Evolutionary conservation across 2,113 vertebrate genomes (phyloP).

Genomic region (Ophthalmolycus amberensis): DNA sequence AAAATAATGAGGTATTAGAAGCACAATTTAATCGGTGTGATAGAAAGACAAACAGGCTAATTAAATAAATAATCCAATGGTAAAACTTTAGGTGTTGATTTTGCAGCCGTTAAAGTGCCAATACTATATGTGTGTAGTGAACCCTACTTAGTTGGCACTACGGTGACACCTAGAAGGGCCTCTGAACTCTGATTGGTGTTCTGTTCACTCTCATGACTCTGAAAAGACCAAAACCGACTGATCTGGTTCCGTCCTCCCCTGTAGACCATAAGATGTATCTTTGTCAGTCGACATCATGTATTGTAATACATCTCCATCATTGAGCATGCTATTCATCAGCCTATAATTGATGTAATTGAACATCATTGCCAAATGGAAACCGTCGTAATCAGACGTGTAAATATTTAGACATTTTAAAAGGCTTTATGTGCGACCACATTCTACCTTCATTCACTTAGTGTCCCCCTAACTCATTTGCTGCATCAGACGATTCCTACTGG

Average conservation of each 20-base stretch:
- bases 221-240: not conserved
- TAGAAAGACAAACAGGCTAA: slow-evolving; percentile 14
- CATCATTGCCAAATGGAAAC: not conserved
- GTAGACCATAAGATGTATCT: not conserved
- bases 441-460: slow-evolving; percentile 34
- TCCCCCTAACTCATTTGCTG: not conserved
- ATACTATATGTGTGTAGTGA: not conserved
- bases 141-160: not conserved
- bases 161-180: not conserved
- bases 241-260: not conserved
- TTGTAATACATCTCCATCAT: not conserved
- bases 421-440: slow-evolving; percentile 1
- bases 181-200: not conserved
- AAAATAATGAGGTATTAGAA: slow-evolving; percentile 56
- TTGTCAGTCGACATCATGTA: not conserved
- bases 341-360: not conserved
- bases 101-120: slow-evolving; percentile 13
- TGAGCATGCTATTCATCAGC: not conserved
- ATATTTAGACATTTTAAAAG: not conserved
- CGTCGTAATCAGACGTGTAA: not conserved
- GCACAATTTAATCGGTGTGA: slow-evolving; percentile 36
- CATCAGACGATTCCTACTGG: slow-evolving; percentile 23
- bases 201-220: not conserved
- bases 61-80: not conserved
- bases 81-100: not conserved